phyloP scores from a whole-genome alignment of 35 echinoderm and acorn worm species.

The Patiria miniata region DNA sequence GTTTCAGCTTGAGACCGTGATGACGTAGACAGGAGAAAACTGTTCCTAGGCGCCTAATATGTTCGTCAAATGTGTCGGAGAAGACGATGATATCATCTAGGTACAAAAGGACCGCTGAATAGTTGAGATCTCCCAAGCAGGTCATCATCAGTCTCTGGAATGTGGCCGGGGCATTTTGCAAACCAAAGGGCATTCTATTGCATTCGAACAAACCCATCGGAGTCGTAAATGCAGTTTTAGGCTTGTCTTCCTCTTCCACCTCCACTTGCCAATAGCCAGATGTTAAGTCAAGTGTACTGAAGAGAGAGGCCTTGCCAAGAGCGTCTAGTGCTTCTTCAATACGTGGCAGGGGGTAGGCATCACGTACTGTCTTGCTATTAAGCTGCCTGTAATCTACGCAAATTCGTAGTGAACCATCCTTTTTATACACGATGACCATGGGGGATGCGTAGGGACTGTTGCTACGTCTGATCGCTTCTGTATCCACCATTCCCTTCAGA shows the following conservation, averaged over 20 bases:
- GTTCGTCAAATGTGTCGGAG: too few species aligned
- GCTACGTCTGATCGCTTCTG: neutral
- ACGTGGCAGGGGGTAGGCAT: constrained; percentile 44
- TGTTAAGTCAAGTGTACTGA: constrained; percentile 38
- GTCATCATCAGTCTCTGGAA: too few species aligned
- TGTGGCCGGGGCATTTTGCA: too few species aligned
- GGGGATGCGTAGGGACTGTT: constrained; percentile 36
- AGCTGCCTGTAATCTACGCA: constrained; percentile 21
- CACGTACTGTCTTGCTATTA: constrained; percentile 11
- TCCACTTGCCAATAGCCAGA: constrained; percentile 54
- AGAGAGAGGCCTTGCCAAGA: constrained; percentile 44
- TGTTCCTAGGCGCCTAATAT: neutral
- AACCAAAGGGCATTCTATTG: too few species aligned
- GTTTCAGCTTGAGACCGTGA: constrained; percentile 50
- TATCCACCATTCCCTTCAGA: constrained; percentile 11
- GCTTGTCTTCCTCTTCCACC: neutral
- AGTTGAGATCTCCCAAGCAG: too few species aligned
- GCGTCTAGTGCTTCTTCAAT: constrained; percentile 60
- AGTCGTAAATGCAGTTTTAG: too few species aligned
- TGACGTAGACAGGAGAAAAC: constrained; percentile 38
- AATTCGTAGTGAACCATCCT: constrained; percentile 22
- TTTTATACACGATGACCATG: constrained; percentile 30
- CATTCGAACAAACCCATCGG: too few species aligned
- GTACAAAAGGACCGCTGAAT: too few species aligned
- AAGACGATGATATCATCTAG: too few species aligned